Conservation (phyloP, 2,888 invertebrate genomes). For the Campopleginae sp. region DNA sequence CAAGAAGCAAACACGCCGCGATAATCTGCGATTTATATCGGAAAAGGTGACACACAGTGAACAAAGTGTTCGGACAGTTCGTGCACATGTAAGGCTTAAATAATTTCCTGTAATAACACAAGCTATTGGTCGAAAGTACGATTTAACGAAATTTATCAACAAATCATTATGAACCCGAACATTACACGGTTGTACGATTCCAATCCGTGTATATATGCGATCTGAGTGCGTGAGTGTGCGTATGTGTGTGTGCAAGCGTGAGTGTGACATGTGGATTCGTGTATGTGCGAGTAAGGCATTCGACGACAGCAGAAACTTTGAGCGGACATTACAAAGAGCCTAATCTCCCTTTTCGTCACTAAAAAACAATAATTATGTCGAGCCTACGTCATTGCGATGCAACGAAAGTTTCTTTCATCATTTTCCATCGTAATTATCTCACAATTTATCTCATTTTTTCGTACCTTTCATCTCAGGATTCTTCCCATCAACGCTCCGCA, state of each 20-base stretch:
- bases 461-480: background rate
- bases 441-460: background rate
- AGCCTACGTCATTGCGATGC: background rate
- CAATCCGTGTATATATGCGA: constrained; percentile 20
- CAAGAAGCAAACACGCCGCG: constrained; percentile 35
- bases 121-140: constrained; percentile 46
- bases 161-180: constrained; percentile 25
- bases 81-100: constrained; percentile 63
- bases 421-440: background rate
- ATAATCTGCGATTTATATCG: constrained; percentile 49
- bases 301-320: constrained; percentile 53
- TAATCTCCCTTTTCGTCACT: background rate
- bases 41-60: constrained; percentile 47
- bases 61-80: constrained; percentile 56
- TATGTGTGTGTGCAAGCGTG: constrained; percentile 20
- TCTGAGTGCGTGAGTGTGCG: constrained; percentile 16
- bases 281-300: constrained; percentile 25
- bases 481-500: background rate
- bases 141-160: constrained; percentile 40
- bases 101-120: constrained; percentile 41
- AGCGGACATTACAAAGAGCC: constrained; percentile 29
- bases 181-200: constrained; percentile 52
- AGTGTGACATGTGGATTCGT: constrained; percentile 25
- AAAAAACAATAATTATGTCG: background rate
- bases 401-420: background rate